phyloP scores from a whole-genome alignment of 2,797 vertebrate species.

The Lophotriccus pileatus region DNA sequence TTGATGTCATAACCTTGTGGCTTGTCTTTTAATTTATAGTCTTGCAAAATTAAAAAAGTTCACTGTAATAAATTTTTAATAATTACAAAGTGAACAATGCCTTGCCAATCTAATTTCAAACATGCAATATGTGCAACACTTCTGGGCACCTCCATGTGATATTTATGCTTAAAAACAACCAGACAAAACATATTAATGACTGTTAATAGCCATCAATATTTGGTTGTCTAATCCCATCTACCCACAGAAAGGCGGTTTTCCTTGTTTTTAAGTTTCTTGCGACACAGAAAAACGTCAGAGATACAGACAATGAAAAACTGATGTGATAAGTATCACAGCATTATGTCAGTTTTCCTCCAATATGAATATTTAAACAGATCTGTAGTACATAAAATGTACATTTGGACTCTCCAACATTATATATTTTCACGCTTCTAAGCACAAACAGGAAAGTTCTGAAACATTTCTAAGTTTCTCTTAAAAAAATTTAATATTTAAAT shows the following conservation, averaged over 20 bases:
- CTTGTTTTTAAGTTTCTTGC: neutral
- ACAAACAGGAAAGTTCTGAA: neutral
- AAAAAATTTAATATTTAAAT: neutral
- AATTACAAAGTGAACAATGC: neutral
- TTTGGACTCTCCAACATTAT: neutral
- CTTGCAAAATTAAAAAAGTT: neutral
- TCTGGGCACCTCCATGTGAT: neutral
- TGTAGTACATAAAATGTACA: neutral
- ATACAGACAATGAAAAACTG: neutral
- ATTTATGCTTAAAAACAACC: neutral
- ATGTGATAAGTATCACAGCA: neutral
- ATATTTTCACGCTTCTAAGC: neutral
- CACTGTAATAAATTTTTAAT: neutral
- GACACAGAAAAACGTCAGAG: neutral
- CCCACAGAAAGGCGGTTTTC: neutral
- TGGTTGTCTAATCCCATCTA: neutral
- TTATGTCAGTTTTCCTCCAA: neutral
- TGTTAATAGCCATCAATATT: neutral
- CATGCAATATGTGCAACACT: neutral
- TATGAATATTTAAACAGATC: neutral
- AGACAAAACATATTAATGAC: neutral
- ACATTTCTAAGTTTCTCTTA: neutral
- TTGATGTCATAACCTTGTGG: neutral
- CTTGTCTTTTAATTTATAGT: neutral
- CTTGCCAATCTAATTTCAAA: neutral